A percentile compares a stretch with the other conserved stretches of the same genome.
Conservation (phyloP, 2,113 vertebrate genomes). For the Corythaixoides concolor region DNA sequence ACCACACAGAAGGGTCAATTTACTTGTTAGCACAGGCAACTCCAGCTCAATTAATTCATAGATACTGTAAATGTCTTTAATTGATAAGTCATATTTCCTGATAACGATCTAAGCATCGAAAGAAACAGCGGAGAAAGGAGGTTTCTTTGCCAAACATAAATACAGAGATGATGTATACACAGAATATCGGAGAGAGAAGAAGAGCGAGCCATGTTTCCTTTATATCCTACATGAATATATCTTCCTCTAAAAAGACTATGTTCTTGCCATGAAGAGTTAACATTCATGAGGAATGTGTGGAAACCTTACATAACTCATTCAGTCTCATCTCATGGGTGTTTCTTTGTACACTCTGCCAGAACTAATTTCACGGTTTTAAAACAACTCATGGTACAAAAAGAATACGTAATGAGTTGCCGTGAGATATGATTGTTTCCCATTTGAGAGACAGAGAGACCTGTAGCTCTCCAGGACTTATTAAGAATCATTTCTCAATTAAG, state of each 20-base stretch:
- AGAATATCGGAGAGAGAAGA: not conserved
- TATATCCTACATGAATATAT: not conserved
- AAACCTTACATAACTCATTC: conserved; percentile 75
- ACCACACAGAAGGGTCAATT: not conserved
- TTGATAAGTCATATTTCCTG: not conserved
- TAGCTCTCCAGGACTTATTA: conserved; percentile 70
- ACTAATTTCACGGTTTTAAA: conserved; percentile 83
- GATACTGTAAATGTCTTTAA: not conserved
- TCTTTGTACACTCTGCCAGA: conserved; percentile 80
- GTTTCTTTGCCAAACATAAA: not conserved
- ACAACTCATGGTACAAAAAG: conserved; percentile 78
- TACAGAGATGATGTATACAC: not conserved
- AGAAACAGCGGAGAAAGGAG: not conserved
- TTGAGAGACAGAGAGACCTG: conserved; percentile 67
- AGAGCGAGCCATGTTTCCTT: not conserved
- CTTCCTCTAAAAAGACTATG: not conserved
- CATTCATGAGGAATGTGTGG: not conserved
- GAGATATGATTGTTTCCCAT: conserved; percentile 72
- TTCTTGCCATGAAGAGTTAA: conserved; percentile 66
- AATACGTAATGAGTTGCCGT: conserved; percentile 78
- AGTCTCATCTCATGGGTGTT: conserved; percentile 77
- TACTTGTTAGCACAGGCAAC: not conserved
- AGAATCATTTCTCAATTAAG: conserved; percentile 77
- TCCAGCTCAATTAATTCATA: not conserved
- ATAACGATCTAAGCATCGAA: not conserved